Percentiles rank a stretch among this genome's conserved stretches.
Conservation (phyloP, 2,888 invertebrate species). For the Muscina levida region DNA sequence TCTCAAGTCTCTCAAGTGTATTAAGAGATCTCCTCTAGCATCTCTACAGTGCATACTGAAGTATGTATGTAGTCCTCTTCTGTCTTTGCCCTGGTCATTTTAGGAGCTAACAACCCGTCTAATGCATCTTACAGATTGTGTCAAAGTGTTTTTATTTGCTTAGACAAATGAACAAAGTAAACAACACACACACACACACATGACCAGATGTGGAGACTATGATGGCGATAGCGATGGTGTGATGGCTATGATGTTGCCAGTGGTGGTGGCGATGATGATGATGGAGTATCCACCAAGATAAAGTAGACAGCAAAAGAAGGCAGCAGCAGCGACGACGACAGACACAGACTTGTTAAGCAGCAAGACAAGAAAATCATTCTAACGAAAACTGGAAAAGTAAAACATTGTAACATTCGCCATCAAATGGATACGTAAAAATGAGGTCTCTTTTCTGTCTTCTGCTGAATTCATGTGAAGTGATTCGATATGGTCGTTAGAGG, state of each 20-base stretch:
- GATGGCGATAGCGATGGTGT: slow-evolving; percentile 19
- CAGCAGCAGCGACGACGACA: too few species aligned
- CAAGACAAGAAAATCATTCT: not conserved
- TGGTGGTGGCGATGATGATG: slow-evolving; percentile 12
- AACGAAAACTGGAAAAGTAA: slow-evolving; percentile 2
- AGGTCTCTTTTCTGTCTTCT: not conserved
- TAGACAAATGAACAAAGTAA: slow-evolving; percentile 63
- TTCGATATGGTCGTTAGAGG: not conserved
- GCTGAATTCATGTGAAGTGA: not conserved
- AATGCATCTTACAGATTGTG: slow-evolving; percentile 59
- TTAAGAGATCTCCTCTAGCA: too few species aligned
- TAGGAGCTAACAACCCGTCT: slow-evolving; percentile 62
- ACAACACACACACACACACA: slow-evolving; percentile 12
- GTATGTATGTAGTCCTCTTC: too few species aligned
- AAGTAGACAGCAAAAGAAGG: slow-evolving; percentile 13
- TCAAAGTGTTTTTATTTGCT: slow-evolving; percentile 64
- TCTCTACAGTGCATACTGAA: too few species aligned
- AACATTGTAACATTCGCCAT: not conserved
- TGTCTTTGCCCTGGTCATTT: too few species aligned
- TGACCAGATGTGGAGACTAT: too few species aligned
- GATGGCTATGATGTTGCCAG: slow-evolving; percentile 1
- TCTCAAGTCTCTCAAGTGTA: too few species aligned
- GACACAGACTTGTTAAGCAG: too few species aligned
- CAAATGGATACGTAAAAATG: slow-evolving; percentile 4
- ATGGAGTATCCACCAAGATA: slow-evolving; percentile 24